phyloP scores from a whole-genome alignment of 2,888 invertebrate genomes.

The Drosophila diplacantha region DNA sequence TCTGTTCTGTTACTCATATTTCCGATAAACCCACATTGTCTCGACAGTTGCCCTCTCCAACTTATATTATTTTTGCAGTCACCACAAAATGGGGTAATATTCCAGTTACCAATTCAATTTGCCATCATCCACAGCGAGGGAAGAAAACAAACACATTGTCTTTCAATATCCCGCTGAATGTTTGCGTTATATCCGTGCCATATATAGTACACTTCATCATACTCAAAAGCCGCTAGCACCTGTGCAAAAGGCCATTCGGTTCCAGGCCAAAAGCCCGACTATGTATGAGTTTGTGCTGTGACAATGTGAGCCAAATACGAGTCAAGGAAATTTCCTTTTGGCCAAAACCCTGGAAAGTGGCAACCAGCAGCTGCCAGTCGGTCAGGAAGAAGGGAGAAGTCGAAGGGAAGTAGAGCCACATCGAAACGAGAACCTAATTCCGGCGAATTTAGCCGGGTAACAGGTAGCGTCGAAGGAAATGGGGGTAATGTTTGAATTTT shows the following conservation, averaged over 20 bases:
- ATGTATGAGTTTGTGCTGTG: slow-evolving; percentile 34
- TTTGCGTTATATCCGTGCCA: slow-evolving; percentile 29
- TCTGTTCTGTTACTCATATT: no score
- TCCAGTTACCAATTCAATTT: slow-evolving; percentile 17
- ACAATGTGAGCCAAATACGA: slow-evolving; percentile 55
- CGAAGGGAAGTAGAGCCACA: slow-evolving; percentile 6
- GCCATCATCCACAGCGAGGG: slow-evolving; percentile 10
- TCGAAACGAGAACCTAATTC: slow-evolving; percentile 44
- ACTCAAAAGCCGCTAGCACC: slow-evolving; percentile 50
- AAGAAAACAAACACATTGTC: slow-evolving; percentile 30
- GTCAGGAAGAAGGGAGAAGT: slow-evolving; percentile 23
- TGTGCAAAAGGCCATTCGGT: slow-evolving; percentile 32
- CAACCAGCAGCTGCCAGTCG: slow-evolving; percentile 50
- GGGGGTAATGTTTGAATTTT: slow-evolving; percentile 60
- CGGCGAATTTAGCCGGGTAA: slow-evolving; percentile 47
- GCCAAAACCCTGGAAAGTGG: slow-evolving; percentile 34
- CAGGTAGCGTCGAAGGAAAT: slow-evolving; percentile 26
- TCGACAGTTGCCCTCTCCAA: background rate
- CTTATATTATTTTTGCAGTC: background rate
- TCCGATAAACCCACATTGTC: background rate
- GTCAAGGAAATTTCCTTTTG: slow-evolving; percentile 25
- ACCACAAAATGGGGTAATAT: slow-evolving; percentile 7
- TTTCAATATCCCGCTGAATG: slow-evolving; percentile 37
- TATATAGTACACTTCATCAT: slow-evolving; percentile 61
- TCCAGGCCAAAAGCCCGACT: slow-evolving; percentile 11